Base-by-base conservation (phyloP, 2,113 vertebrate species). In the Dasyprocta punctata region DNA sequence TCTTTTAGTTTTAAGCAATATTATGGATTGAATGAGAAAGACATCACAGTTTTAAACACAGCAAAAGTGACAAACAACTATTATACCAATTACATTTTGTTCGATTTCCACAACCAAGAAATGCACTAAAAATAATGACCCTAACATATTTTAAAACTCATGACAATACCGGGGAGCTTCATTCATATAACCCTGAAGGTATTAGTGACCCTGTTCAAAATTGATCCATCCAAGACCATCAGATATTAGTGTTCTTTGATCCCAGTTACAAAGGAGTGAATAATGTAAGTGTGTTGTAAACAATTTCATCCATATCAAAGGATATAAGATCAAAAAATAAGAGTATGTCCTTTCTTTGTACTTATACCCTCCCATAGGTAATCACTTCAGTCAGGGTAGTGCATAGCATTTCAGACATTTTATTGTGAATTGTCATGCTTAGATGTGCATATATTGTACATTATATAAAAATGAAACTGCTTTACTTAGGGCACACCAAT, bases 1-100 rank as follows among this genome's bases (percentile, higher is more conserved):
- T 89, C 54, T 82, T 89, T 94, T n/a, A 77, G 17, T 86, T 94
- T 47, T 86, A 44, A 94, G 41, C 17, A 95, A 71, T 26, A 56
- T 4, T 67, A 83, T 93, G 36, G 33, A n/a, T 86, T 82, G 24
- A 78, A 81, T 93, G 75, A 92, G 69, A 17, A 88, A 92, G 73
- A 71, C 0, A 58, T 22, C 44, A n/a, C 82, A 77, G 77, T 95
- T 86, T 71, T 61, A 97, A 91, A 93, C 12, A 87, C 0, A 65
- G 10, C 63, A 52, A 69, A 83, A 82, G 1, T 91, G 61, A 94
- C 30, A n/a, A 77, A 33, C 82, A 83, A 65, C 47, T 92, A 95
- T 87, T 89, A 93, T 41, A 71, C 73, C 67, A 80, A 58, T 6
- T 20, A 84, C 12, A 65, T 93, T 96, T 92, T 82, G 7, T 89